These are phyloP conservation scores for Ochotona princeps DNA, from an alignment of 2,113 vertebrate genomes.

Conservation along the genomic window DNA sequence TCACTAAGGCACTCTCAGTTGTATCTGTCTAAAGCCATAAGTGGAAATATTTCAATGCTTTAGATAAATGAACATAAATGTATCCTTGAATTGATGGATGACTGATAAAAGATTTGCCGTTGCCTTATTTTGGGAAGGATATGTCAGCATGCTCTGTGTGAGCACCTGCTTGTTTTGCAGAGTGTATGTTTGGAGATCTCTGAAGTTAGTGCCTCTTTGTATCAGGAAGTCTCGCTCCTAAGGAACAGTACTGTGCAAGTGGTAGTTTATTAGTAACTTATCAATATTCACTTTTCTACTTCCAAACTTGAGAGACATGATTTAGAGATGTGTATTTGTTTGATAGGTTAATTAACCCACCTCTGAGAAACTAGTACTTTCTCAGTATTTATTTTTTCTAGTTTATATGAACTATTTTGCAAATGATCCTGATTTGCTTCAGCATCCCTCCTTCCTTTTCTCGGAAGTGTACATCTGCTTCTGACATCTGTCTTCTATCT, in stretches of 20 bases:
- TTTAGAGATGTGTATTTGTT: not conserved
- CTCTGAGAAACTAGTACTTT: not conserved
- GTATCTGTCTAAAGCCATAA: not conserved
- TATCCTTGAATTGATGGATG: not conserved
- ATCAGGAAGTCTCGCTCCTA: not conserved
- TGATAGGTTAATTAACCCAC: not conserved
- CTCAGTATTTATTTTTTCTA: not conserved
- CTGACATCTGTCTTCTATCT: slow-evolving; percentile 78
- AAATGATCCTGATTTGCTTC: slow-evolving; percentile 65
- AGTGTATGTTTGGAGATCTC: not conserved
- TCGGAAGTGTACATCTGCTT: slow-evolving; percentile 74
- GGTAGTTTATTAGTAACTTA: not conserved
- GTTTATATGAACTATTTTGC: slow-evolving; percentile 67
- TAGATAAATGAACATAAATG: not conserved
- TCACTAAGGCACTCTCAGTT: not conserved
- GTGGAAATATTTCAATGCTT: not conserved
- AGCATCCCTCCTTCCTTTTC: slow-evolving; percentile 63
- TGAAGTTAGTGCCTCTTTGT: not conserved
- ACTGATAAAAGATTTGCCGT: not conserved
- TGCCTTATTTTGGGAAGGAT: not conserved
- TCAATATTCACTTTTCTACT: not conserved
- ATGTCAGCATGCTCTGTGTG: not conserved
- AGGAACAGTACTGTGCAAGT: not conserved
- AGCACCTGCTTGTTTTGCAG: not conserved
- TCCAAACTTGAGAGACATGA: not conserved